Conservation (phyloP, 2,113 vertebrate genomes). For the Amia ocellicauda region DNA sequence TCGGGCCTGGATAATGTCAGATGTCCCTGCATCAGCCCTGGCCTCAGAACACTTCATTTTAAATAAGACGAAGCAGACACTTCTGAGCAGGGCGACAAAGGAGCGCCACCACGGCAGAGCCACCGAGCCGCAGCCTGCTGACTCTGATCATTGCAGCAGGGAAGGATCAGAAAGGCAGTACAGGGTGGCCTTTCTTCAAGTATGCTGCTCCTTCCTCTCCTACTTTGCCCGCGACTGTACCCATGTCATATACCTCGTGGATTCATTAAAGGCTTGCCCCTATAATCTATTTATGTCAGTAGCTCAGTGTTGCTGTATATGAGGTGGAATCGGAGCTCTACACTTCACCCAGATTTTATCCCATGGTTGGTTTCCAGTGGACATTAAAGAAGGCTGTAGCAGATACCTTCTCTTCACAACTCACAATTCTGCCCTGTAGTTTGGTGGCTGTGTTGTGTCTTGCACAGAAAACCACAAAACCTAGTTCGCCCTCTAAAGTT, state of each 20-base stretch:
- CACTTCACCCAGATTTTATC: too few relatives aligned
- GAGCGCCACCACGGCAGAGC: conserved; percentile 31
- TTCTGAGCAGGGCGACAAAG: conserved; percentile 44
- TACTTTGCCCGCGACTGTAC: neutral
- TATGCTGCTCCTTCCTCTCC: neutral
- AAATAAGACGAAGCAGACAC: conserved; percentile 21
- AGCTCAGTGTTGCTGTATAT: too few relatives aligned
- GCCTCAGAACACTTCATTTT: conserved; percentile 35
- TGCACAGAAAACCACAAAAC: too few relatives aligned
- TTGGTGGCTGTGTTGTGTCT: too few relatives aligned
- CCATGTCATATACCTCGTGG: neutral
- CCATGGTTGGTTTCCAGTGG: too few relatives aligned
- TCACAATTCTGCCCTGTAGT: too few relatives aligned
- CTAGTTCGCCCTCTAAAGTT: too few relatives aligned
- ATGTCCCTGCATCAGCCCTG: conserved; percentile 32
- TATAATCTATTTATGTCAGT: too few relatives aligned
- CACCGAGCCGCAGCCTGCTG: conserved; percentile 15
- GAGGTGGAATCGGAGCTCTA: too few relatives aligned
- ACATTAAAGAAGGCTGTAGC: too few relatives aligned
- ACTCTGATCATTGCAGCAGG: neutral
- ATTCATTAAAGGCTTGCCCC: too few relatives aligned
- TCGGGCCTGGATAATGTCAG: conserved; percentile 43
- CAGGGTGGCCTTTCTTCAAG: neutral
- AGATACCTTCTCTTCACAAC: too few relatives aligned
- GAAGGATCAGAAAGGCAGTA: neutral